Percentiles rank a stretch among this genome's conserved stretches.
These are phyloP conservation scores for Cantharis rufa DNA, from an alignment of 2,888 invertebrate species.

Conservation along the genomic window DNA sequence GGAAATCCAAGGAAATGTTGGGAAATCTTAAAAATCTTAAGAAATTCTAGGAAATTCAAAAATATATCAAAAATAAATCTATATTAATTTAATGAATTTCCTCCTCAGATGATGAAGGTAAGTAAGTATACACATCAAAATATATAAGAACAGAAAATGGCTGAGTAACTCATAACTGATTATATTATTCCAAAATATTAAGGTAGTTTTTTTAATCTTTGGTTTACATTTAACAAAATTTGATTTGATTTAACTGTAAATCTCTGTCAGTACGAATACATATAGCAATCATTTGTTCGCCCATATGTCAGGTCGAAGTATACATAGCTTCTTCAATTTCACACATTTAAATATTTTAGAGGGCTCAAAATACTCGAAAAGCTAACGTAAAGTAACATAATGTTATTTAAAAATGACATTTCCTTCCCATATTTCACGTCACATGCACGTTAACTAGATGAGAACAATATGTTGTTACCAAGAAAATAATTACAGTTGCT, in stretches of 20 bases:
- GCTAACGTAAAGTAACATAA: background rate
- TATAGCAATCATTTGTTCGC: too few species aligned
- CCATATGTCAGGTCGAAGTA: background rate
- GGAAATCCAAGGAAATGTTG: too few species aligned
- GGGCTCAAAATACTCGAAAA: background rate
- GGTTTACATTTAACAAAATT: background rate
- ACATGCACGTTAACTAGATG: background rate
- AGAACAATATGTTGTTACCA: conserved; percentile 1
- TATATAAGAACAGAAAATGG: too few species aligned
- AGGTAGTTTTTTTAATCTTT: too few species aligned
- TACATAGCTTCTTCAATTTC: background rate
- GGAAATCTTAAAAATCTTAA: too few species aligned
- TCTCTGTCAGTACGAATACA: background rate
- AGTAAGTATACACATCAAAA: too few species aligned
- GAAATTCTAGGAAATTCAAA: too few species aligned
- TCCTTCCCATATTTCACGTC: background rate
- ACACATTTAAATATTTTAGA: background rate
- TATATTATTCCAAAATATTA: too few species aligned
- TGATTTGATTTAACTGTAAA: background rate
- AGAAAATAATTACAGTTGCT: conserved; percentile 16
- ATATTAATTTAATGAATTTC: too few species aligned
- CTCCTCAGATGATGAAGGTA: too few species aligned
- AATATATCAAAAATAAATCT: too few species aligned
- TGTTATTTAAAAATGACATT: background rate
- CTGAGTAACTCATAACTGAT: too few species aligned